A percentile compares a stretch with the other conserved stretches of the same genome.
These are phyloP conservation scores for Spilarctia lutea DNA, from an alignment of 2,888 invertebrate species.

Conservation along the genomic window DNA sequence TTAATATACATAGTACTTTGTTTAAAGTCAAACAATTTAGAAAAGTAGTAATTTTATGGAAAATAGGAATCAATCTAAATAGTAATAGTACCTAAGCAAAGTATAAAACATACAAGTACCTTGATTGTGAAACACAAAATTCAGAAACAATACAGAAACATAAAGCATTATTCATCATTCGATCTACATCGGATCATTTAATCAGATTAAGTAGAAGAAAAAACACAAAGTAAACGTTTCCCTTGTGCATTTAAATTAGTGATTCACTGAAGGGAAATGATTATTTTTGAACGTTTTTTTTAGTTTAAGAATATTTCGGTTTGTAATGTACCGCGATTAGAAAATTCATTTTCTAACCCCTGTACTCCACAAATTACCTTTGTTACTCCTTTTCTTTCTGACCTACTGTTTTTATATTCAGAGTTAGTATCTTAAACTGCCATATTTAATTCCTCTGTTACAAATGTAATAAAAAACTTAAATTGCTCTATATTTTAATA, in stretches of 20 bases:
- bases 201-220: background rate
- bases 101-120: background rate
- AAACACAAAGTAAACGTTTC: background rate
- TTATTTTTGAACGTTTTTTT: slow-evolving; percentile 47
- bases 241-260: background rate
- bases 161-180: background rate
- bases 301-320: slow-evolving; percentile 54
- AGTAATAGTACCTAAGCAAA: too few relatives aligned
- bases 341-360: slow-evolving; percentile 62
- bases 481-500: background rate
- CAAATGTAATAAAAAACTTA: background rate
- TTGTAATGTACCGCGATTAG: slow-evolving; percentile 57
- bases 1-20: too few relatives aligned
- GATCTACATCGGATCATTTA: background rate
- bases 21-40: too few relatives aligned
- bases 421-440: slow-evolving; percentile 17
- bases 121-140: background rate
- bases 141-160: background rate
- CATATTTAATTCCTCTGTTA: background rate
- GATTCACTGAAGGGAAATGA: slow-evolving; percentile 16
- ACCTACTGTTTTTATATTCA: slow-evolving; percentile 18
- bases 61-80: too few relatives aligned
- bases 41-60: too few relatives aligned
- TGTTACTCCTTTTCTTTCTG: slow-evolving; percentile 49
- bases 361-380: slow-evolving; percentile 28